Evolutionary conservation across 2,797 vertebrate species (phyloP).

Genomic region (Ciconia nigra): DNA sequence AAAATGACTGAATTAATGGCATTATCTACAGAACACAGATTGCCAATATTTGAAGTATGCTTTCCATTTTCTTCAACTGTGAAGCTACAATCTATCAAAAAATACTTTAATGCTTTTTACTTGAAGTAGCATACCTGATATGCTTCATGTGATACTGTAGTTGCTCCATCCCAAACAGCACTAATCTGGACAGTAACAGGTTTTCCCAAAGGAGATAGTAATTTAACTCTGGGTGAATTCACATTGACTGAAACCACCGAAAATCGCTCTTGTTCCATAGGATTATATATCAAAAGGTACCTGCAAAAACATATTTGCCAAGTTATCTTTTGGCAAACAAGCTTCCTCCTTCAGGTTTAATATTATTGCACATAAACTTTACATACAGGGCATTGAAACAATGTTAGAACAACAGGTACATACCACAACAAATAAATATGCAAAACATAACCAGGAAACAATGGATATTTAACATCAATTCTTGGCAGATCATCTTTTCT

Average conservation of each 20-base stretch:
- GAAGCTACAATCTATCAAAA: not conserved
- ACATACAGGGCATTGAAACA: not conserved
- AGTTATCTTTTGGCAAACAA: not conserved
- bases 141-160: slow-evolving; percentile 68
- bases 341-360: not conserved
- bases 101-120: not conserved
- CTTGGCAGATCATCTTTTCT: not conserved
- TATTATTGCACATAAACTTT: not conserved
- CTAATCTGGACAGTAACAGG: slow-evolving; percentile 80
- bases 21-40: not conserved
- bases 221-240: slow-evolving; percentile 72
- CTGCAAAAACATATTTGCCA: slow-evolving; percentile 70
- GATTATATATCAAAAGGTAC: slow-evolving; percentile 84
- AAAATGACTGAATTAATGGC: not conserved
- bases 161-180: slow-evolving; percentile 83
- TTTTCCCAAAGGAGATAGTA: slow-evolving; percentile 75
- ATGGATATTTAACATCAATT: not conserved
- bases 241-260: slow-evolving; percentile 79
- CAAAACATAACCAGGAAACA: slow-evolving; percentile 16
- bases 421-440: slow-evolving; percentile 38
- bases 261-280: slow-evolving; percentile 80
- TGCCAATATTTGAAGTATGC: not conserved
- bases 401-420: not conserved
- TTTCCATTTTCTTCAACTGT: not conserved
- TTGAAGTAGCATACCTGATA: slow-evolving; percentile 81